phyloP scores from a whole-genome alignment of 2,113 vertebrate genomes.

The Puffinus mauretanicus region DNA sequence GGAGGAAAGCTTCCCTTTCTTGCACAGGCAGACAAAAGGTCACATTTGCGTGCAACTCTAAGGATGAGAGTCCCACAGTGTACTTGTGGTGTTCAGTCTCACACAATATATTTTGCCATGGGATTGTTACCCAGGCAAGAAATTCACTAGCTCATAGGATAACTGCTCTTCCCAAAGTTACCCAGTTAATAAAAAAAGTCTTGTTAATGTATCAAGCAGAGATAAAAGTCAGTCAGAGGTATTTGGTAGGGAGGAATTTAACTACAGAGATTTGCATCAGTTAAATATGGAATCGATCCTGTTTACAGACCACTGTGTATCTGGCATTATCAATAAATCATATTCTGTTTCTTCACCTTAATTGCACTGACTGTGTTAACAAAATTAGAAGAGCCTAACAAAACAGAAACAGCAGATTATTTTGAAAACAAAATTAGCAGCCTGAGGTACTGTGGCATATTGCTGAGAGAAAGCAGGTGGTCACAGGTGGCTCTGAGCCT shows the following conservation, averaged over 20 bases:
- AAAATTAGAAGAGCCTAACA: not conserved
- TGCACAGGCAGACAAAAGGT: not conserved
- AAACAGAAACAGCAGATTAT: not conserved
- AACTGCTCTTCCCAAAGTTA: not conserved
- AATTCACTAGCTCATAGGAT: not conserved
- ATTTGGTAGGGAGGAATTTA: not conserved
- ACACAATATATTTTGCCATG: not conserved
- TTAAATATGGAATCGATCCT: not conserved
- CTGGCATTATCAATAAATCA: constrained; percentile 4
- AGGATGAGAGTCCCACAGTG: not conserved
- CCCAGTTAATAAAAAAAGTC: not conserved
- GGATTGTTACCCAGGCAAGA: not conserved
- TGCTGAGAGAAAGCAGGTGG: constrained; percentile 11
- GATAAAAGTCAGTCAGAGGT: not conserved
- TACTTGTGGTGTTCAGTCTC: not conserved
- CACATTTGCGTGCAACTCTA: not conserved
- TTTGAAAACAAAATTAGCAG: not conserved
- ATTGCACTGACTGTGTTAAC: not conserved
- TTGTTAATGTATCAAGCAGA: not conserved
- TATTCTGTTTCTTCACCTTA: not conserved
- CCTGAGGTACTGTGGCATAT: not conserved
- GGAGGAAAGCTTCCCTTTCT: not conserved
- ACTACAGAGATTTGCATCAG: not conserved
- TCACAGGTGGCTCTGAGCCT: not conserved
- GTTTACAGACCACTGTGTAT: not conserved